Evolutionary conservation across 2,888 invertebrate genomes (phyloP), one percentile per base, ranked within the genome.

Genomic region (Pseudococcus jackbeardsleyi): DNA sequence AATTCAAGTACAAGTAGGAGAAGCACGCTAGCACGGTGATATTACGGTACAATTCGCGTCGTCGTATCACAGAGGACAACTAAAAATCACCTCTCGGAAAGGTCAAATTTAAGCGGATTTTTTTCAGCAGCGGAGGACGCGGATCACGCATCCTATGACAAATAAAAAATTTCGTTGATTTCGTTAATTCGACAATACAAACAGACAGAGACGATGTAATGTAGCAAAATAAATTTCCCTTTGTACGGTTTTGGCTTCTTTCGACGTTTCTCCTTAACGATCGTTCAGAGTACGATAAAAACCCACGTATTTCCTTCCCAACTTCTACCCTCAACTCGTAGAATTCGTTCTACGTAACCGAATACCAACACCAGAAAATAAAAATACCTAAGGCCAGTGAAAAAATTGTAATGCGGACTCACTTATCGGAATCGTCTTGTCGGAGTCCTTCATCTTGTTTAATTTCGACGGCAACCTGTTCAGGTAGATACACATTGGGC

Each of bases 381-480:
- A 72, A 9, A 17, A 72, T 68, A 68, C 22, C 15, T 33, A 33
- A 15, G 33, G 5, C 15, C 15, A 11, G 5, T 17, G 33, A 72
- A 33, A 33, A 12, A 46, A 84, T 12, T 5, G 64, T 33, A 85
- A 85, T 15, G 39, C 15, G 22, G 0, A 86, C 79, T 88, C 39
- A 88, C 88, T 77, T 88, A 54, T 88, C 88, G 11, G 42, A 50
- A 54, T 88, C 88, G 15, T 88, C 88, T 15, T 77, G 82, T 82
- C 82, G 19, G 9, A 79, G 59, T 50, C 77, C 88, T 19, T 50
- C 79, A 15, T 42, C 85, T 54, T 59, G 42, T n/a, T 54, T 77
- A 54, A 19, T 19, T 33, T 88, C 88, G 50, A 50, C 88, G 50
- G 26, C 46, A n/a, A 82, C 88, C n/a, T 88, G 88, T 50, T 88